Evolutionary conservation across 2,888 invertebrate genomes (phyloP).

Genomic region (Chydorus sphaericus): DNA sequence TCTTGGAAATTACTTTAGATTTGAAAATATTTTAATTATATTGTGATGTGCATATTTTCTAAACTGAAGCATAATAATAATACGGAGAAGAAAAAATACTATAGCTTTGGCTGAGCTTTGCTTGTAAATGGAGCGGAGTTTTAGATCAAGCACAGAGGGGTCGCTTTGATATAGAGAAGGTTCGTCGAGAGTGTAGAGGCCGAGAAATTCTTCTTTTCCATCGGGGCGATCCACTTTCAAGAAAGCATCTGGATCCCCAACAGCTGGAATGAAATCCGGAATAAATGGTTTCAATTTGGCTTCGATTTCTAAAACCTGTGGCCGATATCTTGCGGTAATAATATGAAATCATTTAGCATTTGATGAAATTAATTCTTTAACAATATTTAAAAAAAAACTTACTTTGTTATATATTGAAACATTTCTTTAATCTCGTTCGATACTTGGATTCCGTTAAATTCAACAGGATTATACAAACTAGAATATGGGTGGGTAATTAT

Average conservation of each 20-base stretch:
- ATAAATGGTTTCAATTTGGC: slow-evolving; percentile 85
- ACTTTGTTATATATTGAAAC: slow-evolving; percentile 84
- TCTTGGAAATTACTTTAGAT: too few species aligned
- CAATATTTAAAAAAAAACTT: slow-evolving; percentile 22
- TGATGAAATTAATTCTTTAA: neutral
- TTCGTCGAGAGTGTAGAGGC: slow-evolving; percentile 76
- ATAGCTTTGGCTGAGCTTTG: slow-evolving; percentile 45
- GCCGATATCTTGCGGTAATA: slow-evolving; percentile 92
- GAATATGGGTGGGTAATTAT: too few species aligned
- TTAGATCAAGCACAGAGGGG: slow-evolving; percentile 80
- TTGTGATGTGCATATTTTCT: too few species aligned
- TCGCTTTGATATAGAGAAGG: slow-evolving; percentile 92
- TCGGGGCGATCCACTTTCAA: slow-evolving; percentile 82
- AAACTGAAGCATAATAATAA: too few species aligned
- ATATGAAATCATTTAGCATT: too few species aligned
- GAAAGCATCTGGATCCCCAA: slow-evolving; percentile 97
- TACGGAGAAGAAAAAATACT: too few species aligned
- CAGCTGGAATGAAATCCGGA: slow-evolving; percentile 92
- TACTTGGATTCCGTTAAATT: slow-evolving; percentile 67
- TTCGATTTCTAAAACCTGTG: slow-evolving; percentile 78
- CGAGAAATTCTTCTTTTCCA: slow-evolving; percentile 43
- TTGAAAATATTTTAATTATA: too few species aligned
- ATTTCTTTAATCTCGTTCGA: slow-evolving; percentile 75
- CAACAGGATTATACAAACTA: slow-evolving; percentile 58
- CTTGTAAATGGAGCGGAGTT: slow-evolving; percentile 58